A percentile compares a stretch with the other conserved stretches of the same genome.
These are phyloP conservation scores for Chaetodon trifasciatus DNA, from an alignment of 2,797 vertebrate genomes.

Conservation along the genomic window DNA sequence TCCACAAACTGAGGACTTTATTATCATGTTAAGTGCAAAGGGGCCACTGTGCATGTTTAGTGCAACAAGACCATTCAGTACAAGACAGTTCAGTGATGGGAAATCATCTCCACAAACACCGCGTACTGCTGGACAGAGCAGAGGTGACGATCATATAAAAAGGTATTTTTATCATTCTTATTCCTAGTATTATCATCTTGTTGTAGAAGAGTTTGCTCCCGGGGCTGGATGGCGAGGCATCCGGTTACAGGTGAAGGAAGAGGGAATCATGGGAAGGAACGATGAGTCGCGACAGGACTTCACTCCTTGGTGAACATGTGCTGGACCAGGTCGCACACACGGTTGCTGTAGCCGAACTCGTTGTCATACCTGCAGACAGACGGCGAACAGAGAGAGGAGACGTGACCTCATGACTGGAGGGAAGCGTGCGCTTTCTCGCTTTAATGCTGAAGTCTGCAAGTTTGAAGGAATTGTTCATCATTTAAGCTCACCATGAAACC, in stretches of 20 bases:
- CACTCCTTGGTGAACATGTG: conserved; percentile 95
- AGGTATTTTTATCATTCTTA: neutral
- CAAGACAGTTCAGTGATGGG: conserved; percentile 19
- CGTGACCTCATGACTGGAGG: too few species aligned
- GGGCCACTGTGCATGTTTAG: conserved; percentile 22
- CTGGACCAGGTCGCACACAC: conserved; percentile 94
- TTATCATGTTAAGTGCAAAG: conserved; percentile 37
- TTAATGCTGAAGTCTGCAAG: too few species aligned
- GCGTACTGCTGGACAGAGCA: conserved; percentile 59
- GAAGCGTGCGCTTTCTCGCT: too few species aligned
- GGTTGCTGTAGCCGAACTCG: conserved; percentile 95
- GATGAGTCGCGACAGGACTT: conserved; percentile 36
- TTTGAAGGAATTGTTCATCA: neutral
- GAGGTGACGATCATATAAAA: conserved; percentile 66
- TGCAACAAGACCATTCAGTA: conserved; percentile 33
- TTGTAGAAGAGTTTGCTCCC: conserved; percentile 19
- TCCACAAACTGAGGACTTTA: conserved; percentile 77
- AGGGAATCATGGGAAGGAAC: conserved; percentile 45
- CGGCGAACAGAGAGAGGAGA: too few species aligned
- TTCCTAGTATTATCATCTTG: neutral
- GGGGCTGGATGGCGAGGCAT: conserved; percentile 9
- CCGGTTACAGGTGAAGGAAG: conserved; percentile 29
- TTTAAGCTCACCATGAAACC: conserved; percentile 89
- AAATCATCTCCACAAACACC: neutral
- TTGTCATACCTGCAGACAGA: conserved; percentile 93